Evolutionary conservation across 2,797 vertebrate genomes (phyloP), one percentile per base, ranked within the genome.

Genomic region (Tympanoctomys barrerae): DNA sequence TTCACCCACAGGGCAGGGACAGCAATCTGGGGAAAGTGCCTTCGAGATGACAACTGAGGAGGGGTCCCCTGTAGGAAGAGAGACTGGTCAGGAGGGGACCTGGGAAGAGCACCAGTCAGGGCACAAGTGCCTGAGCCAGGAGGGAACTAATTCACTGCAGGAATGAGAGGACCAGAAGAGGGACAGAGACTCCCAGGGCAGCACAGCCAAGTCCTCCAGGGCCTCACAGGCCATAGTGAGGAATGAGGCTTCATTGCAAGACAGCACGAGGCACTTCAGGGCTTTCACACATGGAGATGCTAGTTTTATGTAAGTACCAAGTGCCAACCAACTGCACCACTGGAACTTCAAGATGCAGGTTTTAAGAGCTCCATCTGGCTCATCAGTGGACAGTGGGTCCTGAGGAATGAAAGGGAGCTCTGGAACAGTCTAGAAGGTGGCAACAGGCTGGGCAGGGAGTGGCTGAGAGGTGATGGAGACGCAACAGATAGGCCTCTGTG

Each of bases 161-260:
- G 18, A 36, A 39, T 11, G 42, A 88, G 22, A 80, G 33, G 36
- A 52, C 19, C 26, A 75, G 52, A 26, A 36, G 59, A 59, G 33
- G 2, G 18, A 36, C 28, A 8, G n/a, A 64, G 54, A 2, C 11
- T 7, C 21, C 1, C 49, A 64, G 78, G 64, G 39, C 3, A 12
- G 24, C 46, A 39, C 13, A 89, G 59, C 33, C 87, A 21, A 59
- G 24, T 39, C 39, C 28, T 3, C 70, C n/a, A 21, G 12, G n/a
- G 42, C 7, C n/a, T 33, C n/a, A 4, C 1, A 24, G 54, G 39
- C 42, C 78, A 12, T 0, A 0, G 18, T 18, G 13, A 70, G 52
- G 42, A 12, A 16, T 26, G 2, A 12, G 10, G 16, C 42, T 85
- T 77, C n/a, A 89, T 59, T 70, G 83, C n/a, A 61, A 54, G 49